These are phyloP conservation scores for Ambastaia sidthimunki DNA, from an alignment of 2,797 vertebrate genomes.

Conservation along the genomic window DNA sequence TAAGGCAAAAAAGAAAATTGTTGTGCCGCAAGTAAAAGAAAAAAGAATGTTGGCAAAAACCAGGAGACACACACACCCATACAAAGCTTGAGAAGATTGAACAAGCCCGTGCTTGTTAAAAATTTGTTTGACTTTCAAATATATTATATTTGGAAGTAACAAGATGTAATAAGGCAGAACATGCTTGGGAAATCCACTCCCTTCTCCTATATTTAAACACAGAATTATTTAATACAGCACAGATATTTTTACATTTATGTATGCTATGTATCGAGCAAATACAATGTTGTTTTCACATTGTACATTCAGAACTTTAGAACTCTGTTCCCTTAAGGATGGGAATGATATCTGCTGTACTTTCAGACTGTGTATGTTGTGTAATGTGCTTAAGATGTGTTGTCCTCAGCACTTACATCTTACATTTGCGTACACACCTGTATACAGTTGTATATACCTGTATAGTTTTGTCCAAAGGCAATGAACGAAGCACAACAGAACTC, in stretches of 20 bases:
- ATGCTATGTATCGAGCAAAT: no score
- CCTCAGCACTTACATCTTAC: no score
- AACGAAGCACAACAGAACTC: no score
- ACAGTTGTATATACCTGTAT: no score
- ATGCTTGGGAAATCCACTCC: constrained; percentile 21
- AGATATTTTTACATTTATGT: not conserved
- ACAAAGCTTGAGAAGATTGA: not conserved
- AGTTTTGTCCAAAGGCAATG: no score
- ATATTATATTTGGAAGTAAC: constrained; percentile 43
- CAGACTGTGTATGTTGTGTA: no score
- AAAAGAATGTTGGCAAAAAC: constrained; percentile 48
- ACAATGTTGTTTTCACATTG: no score
- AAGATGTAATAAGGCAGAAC: constrained; percentile 27
- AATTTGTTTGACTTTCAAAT: not conserved
- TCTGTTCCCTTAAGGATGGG: no score
- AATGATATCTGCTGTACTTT: no score
- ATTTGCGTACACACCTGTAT: no score
- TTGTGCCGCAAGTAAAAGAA: constrained; percentile 62
- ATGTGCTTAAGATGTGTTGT: no score
- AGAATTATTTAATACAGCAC: not conserved
- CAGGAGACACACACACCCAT: not conserved
- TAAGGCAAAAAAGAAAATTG: constrained; percentile 65
- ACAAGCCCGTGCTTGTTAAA: constrained; percentile 37
- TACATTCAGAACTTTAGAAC: no score
- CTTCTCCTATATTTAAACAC: constrained; percentile 27